These are phyloP conservation scores for Temnothorax unifasciatus DNA, from an alignment of 2,888 invertebrate species.

Conservation along the genomic window DNA sequence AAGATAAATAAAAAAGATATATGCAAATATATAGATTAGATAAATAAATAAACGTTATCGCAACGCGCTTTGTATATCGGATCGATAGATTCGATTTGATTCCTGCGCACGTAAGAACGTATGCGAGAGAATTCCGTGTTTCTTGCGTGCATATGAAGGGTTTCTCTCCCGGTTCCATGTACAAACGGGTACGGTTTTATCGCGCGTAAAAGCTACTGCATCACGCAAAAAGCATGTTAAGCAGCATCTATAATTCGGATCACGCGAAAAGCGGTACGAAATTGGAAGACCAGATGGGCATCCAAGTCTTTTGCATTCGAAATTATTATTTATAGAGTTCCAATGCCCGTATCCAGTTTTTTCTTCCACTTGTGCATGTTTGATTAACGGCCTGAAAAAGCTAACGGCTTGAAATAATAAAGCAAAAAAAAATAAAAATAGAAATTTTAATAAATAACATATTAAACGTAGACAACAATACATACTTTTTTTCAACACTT, in stretches of 20 bases:
- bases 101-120: slow-evolving; percentile 39
- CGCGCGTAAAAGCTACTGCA: slow-evolving; percentile 7
- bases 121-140: slow-evolving; percentile 7
- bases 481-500: neutral
- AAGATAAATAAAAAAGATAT: slow-evolving; percentile 3
- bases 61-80: neutral
- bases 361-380: neutral
- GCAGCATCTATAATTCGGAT: slow-evolving; percentile 20
- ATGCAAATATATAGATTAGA: neutral
- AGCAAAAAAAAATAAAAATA: neutral
- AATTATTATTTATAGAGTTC: slow-evolving; percentile 21
- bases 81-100: slow-evolving; percentile 44
- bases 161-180: slow-evolving; percentile 35
- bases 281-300: neutral
- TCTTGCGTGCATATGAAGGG: slow-evolving; percentile 40
- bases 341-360: neutral
- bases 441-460: neutral
- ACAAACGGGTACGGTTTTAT: slow-evolving; percentile 47
- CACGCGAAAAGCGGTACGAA: neutral
- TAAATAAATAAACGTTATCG: slow-evolving; percentile 14
- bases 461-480: neutral
- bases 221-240: slow-evolving; percentile 37
- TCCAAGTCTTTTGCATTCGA: neutral
- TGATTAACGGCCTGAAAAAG: neutral
- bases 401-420: slow-evolving; percentile 2